These are phyloP conservation scores for Dolichotis patagonum DNA, from an alignment of 2,113 vertebrate genomes.

Conservation along the genomic window DNA sequence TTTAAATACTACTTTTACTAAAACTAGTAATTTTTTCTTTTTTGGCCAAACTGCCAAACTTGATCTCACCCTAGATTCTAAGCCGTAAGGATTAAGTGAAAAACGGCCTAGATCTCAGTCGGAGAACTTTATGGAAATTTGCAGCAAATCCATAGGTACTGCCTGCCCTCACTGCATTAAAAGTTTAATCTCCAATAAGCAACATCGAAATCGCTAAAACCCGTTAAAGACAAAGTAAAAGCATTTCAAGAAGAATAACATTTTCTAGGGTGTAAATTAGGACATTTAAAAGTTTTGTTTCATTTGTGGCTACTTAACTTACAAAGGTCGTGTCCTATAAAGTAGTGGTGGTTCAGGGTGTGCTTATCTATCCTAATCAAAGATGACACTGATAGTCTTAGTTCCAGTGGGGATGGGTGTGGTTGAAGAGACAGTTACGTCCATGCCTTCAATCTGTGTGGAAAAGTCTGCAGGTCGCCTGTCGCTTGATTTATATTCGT, in stretches of 20 bases:
- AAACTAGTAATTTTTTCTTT: conserved; percentile 15
- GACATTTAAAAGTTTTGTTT: conserved; percentile 44
- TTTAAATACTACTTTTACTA: conserved; percentile 31
- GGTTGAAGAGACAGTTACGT: conserved; percentile 71
- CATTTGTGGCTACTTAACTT: background rate
- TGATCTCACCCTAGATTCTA: conserved; percentile 17
- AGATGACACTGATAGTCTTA: conserved; percentile 68
- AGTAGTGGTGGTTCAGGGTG: background rate
- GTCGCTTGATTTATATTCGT: background rate
- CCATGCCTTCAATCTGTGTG: conserved; percentile 59
- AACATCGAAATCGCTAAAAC: background rate
- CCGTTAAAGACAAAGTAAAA: background rate
- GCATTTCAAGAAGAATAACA: background rate
- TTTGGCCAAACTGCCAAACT: background rate
- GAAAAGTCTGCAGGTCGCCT: conserved; percentile 56
- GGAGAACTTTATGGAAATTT: background rate
- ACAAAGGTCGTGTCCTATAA: background rate
- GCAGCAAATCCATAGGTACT: background rate
- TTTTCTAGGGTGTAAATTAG: background rate
- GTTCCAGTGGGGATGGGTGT: conserved; percentile 79
- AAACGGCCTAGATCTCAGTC: background rate
- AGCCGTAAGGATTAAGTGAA: background rate
- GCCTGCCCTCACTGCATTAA: background rate
- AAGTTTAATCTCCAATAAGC: background rate
- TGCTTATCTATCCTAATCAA: conserved; percentile 75